phyloP scores from a whole-genome alignment of 2,888 invertebrate species.

The Agrochola lychnidis region DNA sequence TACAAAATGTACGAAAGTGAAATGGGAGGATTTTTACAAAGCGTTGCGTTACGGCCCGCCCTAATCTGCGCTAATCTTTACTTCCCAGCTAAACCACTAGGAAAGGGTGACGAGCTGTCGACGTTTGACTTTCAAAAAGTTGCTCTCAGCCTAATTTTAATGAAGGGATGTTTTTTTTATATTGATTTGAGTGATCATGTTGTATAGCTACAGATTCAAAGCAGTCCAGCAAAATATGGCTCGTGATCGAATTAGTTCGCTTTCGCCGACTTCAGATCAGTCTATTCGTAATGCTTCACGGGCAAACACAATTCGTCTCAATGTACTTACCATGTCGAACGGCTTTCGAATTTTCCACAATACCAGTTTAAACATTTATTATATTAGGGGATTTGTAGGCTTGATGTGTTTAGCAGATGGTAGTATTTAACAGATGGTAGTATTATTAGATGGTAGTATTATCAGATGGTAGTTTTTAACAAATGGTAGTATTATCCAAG shows the following conservation, averaged over 20 bases:
- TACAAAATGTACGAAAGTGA: not conserved
- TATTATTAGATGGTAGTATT: no score
- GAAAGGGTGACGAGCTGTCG: not conserved
- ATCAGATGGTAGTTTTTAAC: no score
- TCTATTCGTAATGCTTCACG: slow-evolving; percentile 54
- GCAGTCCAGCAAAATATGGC: slow-evolving; percentile 15
- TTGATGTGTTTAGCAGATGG: not conserved
- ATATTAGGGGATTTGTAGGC: slow-evolving; percentile 2
- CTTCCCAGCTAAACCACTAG: not conserved
- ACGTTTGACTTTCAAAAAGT: not conserved
- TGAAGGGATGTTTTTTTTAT: not conserved
- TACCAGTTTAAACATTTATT: slow-evolving; percentile 33
- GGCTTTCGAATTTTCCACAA: slow-evolving; percentile 48
- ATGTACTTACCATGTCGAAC: slow-evolving; percentile 24
- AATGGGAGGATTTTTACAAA: not conserved
- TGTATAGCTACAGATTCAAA: not conserved
- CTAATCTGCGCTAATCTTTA: not conserved
- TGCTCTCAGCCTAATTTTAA: not conserved
- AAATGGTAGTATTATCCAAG: no score
- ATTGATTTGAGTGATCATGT: not conserved
- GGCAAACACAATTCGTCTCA: slow-evolving; percentile 52
- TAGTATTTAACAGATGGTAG: no score
- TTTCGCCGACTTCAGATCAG: slow-evolving; percentile 49
- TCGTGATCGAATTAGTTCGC: slow-evolving; percentile 56
- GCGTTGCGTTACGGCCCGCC: not conserved